A percentile compares a stretch with the other conserved stretches of the same genome.
Evolutionary conservation across 30 jellyfish, hydroid and myxozoan species (phyloP).

Genomic region (Hydractinia echinata): DNA sequence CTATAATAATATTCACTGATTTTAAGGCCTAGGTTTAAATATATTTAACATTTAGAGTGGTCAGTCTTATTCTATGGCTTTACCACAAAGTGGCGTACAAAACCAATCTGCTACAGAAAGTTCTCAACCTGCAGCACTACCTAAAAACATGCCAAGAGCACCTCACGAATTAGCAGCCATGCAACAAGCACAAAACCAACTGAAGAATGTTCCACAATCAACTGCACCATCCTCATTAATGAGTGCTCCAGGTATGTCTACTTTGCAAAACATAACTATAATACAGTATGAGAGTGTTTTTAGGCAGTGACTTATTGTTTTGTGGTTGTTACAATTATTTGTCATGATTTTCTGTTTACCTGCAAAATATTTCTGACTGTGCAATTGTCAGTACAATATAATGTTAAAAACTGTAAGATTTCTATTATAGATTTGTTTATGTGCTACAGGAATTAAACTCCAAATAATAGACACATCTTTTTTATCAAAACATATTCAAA

Average conservation of each 20-base stretch:
- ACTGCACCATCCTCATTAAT: background rate
- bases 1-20: too few species aligned
- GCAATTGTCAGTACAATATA: too few species aligned
- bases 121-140: background rate
- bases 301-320: too few species aligned
- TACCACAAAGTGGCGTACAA: background rate
- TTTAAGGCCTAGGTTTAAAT: background rate
- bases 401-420: too few species aligned
- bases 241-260: background rate
- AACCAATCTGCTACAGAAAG: too few species aligned
- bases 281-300: background rate
- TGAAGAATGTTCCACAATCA: background rate
- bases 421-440: too few species aligned
- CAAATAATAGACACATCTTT: too few species aligned
- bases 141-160: slow-evolving; percentile 13
- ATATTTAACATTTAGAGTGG: background rate
- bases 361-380: too few species aligned
- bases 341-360: too few species aligned
- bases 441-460: too few species aligned
- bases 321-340: too few species aligned
- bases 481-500: too few species aligned
- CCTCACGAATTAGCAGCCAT: slow-evolving; percentile 27
- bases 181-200: slow-evolving; percentile 8
- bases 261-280: background rate
- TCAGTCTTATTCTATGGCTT: background rate